Conservation (phyloP, 2,113 vertebrate genomes). For the Gymnogyps californianus region DNA sequence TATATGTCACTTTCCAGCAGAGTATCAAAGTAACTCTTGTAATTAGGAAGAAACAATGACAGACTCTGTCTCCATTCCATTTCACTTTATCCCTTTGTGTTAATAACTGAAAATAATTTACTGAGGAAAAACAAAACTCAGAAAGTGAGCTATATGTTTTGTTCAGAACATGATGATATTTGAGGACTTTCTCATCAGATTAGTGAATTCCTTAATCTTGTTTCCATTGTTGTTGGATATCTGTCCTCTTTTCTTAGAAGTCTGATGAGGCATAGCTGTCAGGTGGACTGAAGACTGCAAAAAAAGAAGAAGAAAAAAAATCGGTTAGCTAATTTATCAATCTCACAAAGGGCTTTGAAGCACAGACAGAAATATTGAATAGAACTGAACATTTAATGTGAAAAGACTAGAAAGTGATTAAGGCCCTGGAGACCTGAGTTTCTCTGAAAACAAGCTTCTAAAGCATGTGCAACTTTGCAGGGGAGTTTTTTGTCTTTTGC, state of each 20-base stretch:
- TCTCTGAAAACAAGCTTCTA: neutral
- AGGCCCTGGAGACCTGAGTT: neutral
- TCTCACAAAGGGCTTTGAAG: neutral
- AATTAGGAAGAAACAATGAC: neutral
- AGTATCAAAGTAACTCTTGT: neutral
- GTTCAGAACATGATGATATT: neutral
- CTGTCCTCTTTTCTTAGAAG: neutral
- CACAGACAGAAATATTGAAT: neutral
- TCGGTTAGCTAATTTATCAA: neutral
- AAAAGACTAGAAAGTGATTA: neutral
- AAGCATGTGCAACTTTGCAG: rapidly evolving
- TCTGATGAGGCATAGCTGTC: neutral
- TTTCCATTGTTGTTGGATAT: neutral
- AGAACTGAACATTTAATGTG: neutral
- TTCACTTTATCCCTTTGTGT: neutral
- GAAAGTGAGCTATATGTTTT: neutral
- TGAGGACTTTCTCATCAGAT: neutral
- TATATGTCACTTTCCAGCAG: neutral
- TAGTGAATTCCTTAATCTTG: neutral
- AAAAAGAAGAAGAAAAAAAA: neutral
- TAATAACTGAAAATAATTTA: neutral
- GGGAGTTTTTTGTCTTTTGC: neutral
- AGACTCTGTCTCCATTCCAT: neutral
- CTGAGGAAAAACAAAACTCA: neutral
- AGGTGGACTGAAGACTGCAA: neutral